phyloP scores from a whole-genome alignment of 2,797 vertebrate species.

The Anisognathus igniventris region DNA sequence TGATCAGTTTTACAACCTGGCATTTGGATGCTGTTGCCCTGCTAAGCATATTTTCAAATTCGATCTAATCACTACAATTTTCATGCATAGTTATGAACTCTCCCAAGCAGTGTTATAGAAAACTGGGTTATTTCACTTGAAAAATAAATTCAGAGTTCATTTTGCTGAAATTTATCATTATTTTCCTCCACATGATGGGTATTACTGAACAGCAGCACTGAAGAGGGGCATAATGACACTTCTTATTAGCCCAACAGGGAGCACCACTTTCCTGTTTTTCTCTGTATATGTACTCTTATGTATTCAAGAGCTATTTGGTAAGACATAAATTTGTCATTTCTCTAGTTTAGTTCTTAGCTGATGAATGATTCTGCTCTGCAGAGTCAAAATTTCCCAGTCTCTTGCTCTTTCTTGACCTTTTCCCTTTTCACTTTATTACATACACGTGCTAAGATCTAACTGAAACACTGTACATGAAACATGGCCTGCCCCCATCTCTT shows the following conservation, averaged over 20 bases:
- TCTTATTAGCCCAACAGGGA: not conserved
- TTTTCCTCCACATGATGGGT: not conserved
- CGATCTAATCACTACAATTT: not conserved
- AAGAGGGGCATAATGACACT: not conserved
- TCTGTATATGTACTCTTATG: not conserved
- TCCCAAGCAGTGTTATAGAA: not conserved
- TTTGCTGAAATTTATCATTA: constrained; percentile 20
- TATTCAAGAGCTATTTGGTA: not conserved
- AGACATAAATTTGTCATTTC: not conserved
- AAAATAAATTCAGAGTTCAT: constrained; percentile 7
- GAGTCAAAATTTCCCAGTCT: not conserved
- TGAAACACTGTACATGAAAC: not conserved
- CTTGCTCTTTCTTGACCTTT: not conserved
- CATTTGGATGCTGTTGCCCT: not conserved
- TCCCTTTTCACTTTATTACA: not conserved
- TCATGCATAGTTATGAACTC: not conserved
- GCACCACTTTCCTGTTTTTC: not conserved
- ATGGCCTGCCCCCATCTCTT: not conserved
- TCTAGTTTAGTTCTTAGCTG: not conserved
- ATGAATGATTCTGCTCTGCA: not conserved
- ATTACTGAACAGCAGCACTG: not conserved
- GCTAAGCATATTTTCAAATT: not conserved
- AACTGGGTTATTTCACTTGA: constrained; percentile 1
- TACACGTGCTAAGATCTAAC: not conserved
- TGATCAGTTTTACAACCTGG: not conserved